Evolutionary conservation across 2,113 vertebrate species (phyloP).

Genomic region (Poecile atricapillus): DNA sequence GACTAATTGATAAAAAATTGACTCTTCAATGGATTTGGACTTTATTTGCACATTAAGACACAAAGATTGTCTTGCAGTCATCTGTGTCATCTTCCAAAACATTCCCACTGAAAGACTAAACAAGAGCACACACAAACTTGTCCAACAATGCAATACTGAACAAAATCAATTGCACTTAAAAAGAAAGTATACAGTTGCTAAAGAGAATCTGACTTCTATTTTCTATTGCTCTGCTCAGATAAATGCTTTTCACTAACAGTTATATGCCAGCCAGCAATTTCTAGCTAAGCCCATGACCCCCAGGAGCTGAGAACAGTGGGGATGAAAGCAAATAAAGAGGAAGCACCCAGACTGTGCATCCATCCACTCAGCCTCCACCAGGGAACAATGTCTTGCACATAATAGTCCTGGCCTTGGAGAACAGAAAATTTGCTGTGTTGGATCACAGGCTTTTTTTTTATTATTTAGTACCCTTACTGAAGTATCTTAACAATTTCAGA

Average conservation of each 20-base stretch:
- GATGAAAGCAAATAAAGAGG: background rate
- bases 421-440: background rate
- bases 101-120: background rate
- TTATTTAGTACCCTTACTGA: background rate
- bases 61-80: background rate
- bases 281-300: background rate
- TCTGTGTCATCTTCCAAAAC: background rate
- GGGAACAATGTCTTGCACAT: background rate
- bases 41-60: background rate
- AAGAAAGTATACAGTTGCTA: background rate
- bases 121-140: background rate
- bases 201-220: background rate
- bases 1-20: too few species aligned
- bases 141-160: background rate
- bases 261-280: background rate
- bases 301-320: background rate
- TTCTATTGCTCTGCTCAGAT: background rate
- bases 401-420: background rate
- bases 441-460: background rate
- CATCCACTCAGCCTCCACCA: background rate
- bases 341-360: background rate
- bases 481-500: background rate
- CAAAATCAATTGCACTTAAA: background rate
- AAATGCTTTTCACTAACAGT: background rate
- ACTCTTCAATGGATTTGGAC: background rate